Evolutionary conservation across 2,888 invertebrate genomes (phyloP).

Genomic region (Ophioninae sp.): DNA sequence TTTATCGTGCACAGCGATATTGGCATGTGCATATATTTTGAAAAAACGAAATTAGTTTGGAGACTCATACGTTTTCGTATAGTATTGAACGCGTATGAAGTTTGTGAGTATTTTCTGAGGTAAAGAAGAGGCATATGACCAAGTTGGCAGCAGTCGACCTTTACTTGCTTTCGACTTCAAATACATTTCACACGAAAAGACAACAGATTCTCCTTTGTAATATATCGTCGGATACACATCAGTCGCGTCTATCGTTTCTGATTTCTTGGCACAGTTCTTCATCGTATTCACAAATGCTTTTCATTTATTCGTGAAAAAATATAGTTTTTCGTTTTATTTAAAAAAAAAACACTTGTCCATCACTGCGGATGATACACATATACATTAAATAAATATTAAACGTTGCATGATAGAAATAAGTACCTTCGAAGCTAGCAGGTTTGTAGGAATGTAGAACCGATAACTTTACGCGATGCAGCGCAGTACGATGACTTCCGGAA

Average conservation of each 20-base stretch:
- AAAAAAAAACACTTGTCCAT: background rate
- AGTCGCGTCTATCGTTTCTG: background rate
- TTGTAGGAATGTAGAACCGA: conserved; percentile 7
- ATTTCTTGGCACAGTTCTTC: conserved; percentile 4
- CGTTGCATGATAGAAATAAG: background rate
- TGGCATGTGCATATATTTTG: conserved; percentile 25
- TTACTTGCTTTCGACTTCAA: conserved; percentile 31
- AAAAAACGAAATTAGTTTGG: conserved; percentile 27
- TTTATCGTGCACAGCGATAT: conserved; percentile 36
- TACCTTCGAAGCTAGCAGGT: background rate
- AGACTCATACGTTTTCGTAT: conserved; percentile 56
- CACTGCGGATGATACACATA: conserved; percentile 10
- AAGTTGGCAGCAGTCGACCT: conserved; percentile 6
- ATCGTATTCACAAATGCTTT: background rate
- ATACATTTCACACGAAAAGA: conserved; percentile 5
- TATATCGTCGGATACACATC: conserved; percentile 34
- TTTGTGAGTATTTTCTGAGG: conserved; percentile 40
- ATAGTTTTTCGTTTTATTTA: background rate
- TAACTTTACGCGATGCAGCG: background rate
- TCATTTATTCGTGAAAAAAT: conserved; percentile 21
- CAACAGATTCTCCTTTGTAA: conserved; percentile 45
- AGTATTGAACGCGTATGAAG: conserved; percentile 33
- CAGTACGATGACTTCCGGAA: background rate
- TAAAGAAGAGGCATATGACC: conserved; percentile 13
- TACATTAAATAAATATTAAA: conserved; percentile 11